These are phyloP conservation scores for Mobula birostris DNA, from an alignment of 2,113 vertebrate genomes.

Conservation along the genomic window DNA sequence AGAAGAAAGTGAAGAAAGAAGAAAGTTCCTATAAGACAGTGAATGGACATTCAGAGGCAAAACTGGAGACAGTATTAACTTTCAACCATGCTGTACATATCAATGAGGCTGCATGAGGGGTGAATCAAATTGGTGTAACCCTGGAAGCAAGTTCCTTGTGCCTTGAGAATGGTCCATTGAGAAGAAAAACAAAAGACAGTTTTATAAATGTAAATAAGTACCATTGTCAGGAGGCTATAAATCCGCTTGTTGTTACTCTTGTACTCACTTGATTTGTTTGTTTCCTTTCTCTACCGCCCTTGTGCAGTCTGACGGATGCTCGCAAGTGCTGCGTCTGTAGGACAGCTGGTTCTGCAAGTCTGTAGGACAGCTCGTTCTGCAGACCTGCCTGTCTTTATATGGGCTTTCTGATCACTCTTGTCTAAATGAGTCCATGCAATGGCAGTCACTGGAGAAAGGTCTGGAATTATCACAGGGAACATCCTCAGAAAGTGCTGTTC, in stretches of 20 bases:
- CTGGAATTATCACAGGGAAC: neutral
- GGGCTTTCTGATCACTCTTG: neutral
- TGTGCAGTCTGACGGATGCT: neutral
- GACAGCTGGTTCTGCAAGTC: neutral
- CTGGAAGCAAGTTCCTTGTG: neutral
- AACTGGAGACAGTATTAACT: neutral
- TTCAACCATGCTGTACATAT: neutral
- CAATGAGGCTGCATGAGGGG: neutral
- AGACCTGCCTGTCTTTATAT: neutral
- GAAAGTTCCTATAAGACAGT: neutral
- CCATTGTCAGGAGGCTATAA: neutral
- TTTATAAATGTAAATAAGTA: constrained; percentile 22
- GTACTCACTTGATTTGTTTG: neutral
- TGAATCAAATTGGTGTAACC: neutral
- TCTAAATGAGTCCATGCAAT: neutral
- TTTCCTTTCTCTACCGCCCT: neutral
- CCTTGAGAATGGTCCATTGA: neutral
- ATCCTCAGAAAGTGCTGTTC: too few relatives aligned
- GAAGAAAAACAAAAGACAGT: constrained; percentile 2
- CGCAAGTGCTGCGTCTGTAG: neutral
- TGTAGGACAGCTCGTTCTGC: neutral
- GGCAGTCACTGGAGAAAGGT: neutral
- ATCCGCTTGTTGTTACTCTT: neutral
- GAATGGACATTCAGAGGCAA: neutral
- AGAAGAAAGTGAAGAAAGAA: too few relatives aligned